These are phyloP conservation scores for Brevimyrus niger DNA, from an alignment of 2,113 vertebrate genomes.

Conservation along the genomic window DNA sequence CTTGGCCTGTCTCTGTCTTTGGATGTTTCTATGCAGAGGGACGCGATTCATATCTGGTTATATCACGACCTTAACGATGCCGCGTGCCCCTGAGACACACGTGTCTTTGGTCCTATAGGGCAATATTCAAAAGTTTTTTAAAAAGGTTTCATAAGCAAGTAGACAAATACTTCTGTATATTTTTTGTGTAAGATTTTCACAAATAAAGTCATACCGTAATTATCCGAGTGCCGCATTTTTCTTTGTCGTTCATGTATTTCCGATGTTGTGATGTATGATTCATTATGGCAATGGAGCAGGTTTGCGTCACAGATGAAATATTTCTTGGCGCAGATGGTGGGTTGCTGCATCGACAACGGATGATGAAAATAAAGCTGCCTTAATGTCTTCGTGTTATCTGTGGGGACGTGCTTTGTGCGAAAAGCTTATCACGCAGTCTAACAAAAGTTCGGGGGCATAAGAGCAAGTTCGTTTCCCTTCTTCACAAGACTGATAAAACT, in stretches of 20 bases:
- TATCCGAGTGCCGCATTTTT: neutral
- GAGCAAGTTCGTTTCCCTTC: neutral
- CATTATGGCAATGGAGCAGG: conserved; percentile 31
- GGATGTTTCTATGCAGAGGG: neutral
- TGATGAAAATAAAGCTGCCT: conserved; percentile 44
- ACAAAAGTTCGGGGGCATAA: neutral
- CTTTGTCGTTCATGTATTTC: neutral
- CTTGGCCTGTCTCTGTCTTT: neutral
- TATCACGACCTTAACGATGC: neutral
- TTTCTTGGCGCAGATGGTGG: conserved; percentile 40
- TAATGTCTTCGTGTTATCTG: conserved; percentile 11
- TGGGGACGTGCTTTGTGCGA: neutral
- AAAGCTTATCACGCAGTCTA: neutral
- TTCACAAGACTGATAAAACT: neutral
- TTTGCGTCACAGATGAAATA: conserved; percentile 60
- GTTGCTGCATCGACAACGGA: neutral
- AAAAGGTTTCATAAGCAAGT: neutral
- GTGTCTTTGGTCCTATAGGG: neutral
- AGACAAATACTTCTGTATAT: neutral
- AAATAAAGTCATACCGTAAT: neutral
- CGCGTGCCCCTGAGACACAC: neutral
- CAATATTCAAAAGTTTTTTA: neutral
- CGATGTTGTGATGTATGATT: neutral
- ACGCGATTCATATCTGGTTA: conserved; percentile 6
- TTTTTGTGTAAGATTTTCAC: neutral